These are phyloP conservation scores for Mylabris phalerata DNA, from an alignment of 1,140 invertebrate genomes.

Conservation along the genomic window DNA sequence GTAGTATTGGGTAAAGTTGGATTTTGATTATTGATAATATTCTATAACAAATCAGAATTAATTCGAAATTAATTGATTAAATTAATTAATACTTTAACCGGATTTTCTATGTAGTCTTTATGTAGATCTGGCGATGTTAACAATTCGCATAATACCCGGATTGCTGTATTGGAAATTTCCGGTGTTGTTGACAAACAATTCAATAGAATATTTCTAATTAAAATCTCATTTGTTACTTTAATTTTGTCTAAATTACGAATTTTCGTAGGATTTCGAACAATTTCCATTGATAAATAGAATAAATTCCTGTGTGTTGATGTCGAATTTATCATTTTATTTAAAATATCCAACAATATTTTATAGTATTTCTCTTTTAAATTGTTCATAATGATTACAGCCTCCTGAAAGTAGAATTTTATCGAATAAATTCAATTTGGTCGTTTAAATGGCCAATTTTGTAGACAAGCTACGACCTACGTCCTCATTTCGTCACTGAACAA, in stretches of 20 bases:
- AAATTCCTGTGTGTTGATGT: constrained; percentile 1
- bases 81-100: background rate
- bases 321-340: constrained; percentile 2
- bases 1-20: background rate
- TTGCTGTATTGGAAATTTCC: background rate
- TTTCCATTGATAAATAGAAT: constrained; percentile 1
- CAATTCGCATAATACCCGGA: background rate
- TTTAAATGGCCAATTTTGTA: too few species aligned
- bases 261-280: constrained; percentile 1
- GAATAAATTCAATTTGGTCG: background rate
- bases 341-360: background rate
- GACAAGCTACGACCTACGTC: too few species aligned
- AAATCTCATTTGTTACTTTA: constrained; percentile 11
- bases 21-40: background rate
- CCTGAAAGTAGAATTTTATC: background rate
- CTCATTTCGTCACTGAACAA: too few species aligned
- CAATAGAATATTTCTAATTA: constrained; percentile 2
- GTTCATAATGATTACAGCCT: constrained; percentile 6
- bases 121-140: constrained; percentile 8
- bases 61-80: background rate
- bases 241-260: background rate
- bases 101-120: background rate
- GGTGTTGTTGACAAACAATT: constrained; percentile 2
- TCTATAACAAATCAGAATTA: background rate
- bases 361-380: constrained; percentile 8